Conservation (phyloP, 2,888 invertebrate species). For the Drosophila tanythrix region DNA sequence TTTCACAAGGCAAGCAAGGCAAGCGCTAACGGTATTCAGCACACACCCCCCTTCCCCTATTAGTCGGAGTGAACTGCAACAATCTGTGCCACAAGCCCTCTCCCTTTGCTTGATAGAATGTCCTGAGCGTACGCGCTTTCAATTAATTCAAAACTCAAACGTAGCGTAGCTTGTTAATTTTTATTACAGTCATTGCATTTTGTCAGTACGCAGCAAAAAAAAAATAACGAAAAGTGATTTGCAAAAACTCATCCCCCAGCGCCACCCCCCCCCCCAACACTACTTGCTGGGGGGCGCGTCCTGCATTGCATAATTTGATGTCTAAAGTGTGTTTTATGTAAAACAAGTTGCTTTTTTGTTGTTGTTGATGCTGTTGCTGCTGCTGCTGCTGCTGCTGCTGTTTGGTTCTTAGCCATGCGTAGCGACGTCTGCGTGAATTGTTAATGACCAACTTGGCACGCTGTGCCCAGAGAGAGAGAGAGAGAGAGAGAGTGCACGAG, state of each 20-base stretch:
- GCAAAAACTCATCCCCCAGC: background rate
- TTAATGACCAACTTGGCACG: slow-evolving; percentile 71
- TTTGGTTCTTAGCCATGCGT: slow-evolving; percentile 64
- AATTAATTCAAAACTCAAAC: slow-evolving; percentile 82
- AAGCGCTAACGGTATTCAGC: slow-evolving; percentile 6
- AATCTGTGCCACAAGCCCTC: slow-evolving; percentile 12
- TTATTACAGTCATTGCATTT: slow-evolving; percentile 78
- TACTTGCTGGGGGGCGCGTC: background rate
- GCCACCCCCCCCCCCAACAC: background rate
- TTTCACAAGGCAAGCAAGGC: slow-evolving; percentile 56
- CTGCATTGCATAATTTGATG: slow-evolving; percentile 77
- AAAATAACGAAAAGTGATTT: background rate
- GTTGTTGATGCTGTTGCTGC: slow-evolving; percentile 28
- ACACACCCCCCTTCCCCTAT: background rate
- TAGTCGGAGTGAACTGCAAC: slow-evolving; percentile 16
- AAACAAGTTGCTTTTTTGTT: slow-evolving; percentile 66
- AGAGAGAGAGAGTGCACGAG: background rate
- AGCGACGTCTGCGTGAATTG: slow-evolving; percentile 67
- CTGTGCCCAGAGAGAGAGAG: slow-evolving; percentile 44
- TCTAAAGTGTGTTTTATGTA: slow-evolving; percentile 75
- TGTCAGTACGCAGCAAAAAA: slow-evolving; percentile 54
- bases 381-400: slow-evolving; percentile 15
- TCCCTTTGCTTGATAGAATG: slow-evolving; percentile 38
- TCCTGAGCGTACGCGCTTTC: slow-evolving; percentile 80
- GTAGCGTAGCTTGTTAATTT: slow-evolving; percentile 81